Conservation (phyloP, 1,140 invertebrate species). For the Drosophila neocordata region DNA sequence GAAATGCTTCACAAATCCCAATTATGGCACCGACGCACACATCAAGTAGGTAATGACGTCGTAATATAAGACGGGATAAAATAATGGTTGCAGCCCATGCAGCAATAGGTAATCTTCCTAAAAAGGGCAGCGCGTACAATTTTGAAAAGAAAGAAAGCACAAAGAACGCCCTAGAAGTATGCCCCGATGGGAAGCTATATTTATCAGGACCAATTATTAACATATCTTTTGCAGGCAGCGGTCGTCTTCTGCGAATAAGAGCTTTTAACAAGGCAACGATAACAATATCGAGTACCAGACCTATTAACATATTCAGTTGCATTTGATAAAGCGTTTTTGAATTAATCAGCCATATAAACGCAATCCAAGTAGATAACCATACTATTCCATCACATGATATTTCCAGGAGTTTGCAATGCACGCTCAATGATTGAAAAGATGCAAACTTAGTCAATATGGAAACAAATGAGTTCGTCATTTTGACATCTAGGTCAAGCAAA, state of each 20-base stretch:
- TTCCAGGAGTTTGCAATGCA: conserved; percentile 88
- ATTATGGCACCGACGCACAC: conserved; percentile 89
- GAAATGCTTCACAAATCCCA: conserved; percentile 89
- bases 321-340: conserved; percentile 89
- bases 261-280: conserved; percentile 92
- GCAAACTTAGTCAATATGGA: conserved; percentile 84
- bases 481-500: conserved; percentile 85
- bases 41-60: conserved; percentile 94
- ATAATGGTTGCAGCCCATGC: conserved; percentile 90
- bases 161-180: conserved; percentile 93
- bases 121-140: conserved; percentile 85
- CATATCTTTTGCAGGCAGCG: conserved; percentile 87
- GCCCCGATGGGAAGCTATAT: conserved; percentile 98
- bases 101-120: conserved; percentile 86
- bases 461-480: conserved; percentile 87
- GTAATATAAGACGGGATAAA: conserved; percentile 88
- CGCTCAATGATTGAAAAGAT: conserved; percentile 85
- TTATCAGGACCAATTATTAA: conserved; percentile 89
- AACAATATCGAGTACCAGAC: conserved; percentile 93
- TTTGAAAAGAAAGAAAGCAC: conserved; percentile 89
- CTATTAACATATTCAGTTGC: conserved; percentile 93
- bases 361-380: conserved; percentile 90
- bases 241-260: conserved; percentile 89
- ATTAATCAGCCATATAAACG: conserved; percentile 87
- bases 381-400: conserved; percentile 94